A percentile compares a stretch with the other conserved stretches of the same genome.
These are phyloP conservation scores for Cosmia trapezina DNA, from an alignment of 2,888 invertebrate species.

Conservation along the genomic window DNA sequence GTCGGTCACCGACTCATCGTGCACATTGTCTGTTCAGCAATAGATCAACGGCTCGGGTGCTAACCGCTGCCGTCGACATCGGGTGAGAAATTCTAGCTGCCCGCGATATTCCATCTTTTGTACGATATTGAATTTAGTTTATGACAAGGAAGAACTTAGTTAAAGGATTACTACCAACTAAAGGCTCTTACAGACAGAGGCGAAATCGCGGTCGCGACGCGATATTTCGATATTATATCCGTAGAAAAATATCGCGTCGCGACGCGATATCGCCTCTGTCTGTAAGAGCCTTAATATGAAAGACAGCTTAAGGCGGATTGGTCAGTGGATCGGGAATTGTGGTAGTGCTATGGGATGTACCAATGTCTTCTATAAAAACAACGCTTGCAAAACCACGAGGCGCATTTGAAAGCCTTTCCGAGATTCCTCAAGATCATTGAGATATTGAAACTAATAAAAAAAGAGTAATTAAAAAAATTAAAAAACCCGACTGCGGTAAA, in stretches of 20 bases:
- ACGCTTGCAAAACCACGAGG: no score
- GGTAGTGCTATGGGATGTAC: neutral
- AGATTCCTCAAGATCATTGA: neutral
- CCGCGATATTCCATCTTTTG: conserved; percentile 9
- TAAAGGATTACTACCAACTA: neutral
- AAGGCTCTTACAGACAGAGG: no score
- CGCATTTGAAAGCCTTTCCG: neutral
- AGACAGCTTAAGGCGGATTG: neutral
- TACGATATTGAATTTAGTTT: conserved; percentile 28
- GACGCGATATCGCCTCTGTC: no score
- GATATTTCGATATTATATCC: no score
- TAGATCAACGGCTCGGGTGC: conserved; percentile 29
- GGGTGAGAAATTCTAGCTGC: conserved; percentile 16
- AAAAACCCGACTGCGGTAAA: no score
- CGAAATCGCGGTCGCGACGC: no score
- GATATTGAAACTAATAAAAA: neutral
- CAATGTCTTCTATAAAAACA: no score
- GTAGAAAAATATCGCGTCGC: no score
- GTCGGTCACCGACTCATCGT: conserved; percentile 28
- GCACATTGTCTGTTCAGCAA: conserved; percentile 48
- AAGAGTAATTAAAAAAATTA: no score
- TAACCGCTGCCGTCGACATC: conserved; percentile 14
- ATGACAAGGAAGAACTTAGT: neutral
- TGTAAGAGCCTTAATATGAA: no score
- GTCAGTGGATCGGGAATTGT: neutral